phyloP scores from a whole-genome alignment of 2,797 vertebrate species.

The Amblyopsis hoosieri region DNA sequence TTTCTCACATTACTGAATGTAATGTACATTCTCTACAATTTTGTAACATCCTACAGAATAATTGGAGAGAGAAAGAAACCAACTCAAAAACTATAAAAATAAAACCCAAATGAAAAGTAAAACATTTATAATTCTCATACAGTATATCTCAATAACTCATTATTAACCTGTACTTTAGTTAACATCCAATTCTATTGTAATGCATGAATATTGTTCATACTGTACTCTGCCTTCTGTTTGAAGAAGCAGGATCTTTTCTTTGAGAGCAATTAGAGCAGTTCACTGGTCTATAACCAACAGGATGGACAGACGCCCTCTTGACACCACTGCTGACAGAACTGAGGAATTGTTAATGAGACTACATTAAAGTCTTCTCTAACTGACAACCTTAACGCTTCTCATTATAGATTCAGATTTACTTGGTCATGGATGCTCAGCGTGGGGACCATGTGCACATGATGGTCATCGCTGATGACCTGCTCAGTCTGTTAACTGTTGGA shows the following conservation, averaged over 20 bases:
- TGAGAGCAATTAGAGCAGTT: slow-evolving; percentile 7
- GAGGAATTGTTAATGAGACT: slow-evolving; percentile 12
- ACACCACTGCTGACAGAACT: neutral
- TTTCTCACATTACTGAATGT: too few species aligned
- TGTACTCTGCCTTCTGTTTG: neutral
- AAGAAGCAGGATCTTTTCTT: neutral
- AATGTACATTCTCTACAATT: too few species aligned
- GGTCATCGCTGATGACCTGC: slow-evolving; percentile 4
- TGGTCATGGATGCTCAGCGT: neutral
- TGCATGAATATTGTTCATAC: neutral
- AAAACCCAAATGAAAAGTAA: neutral
- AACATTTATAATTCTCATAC: neutral
- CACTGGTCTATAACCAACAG: slow-evolving; percentile 13
- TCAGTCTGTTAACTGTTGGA: neutral
- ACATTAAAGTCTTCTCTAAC: slow-evolving; percentile 1
- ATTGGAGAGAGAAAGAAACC: neutral
- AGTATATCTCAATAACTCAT: neutral
- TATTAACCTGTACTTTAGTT: neutral
- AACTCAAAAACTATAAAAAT: neutral
- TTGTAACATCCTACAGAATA: neutral
- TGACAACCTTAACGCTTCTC: slow-evolving; percentile 15
- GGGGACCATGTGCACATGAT: neutral
- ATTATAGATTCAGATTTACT: slow-evolving; percentile 13
- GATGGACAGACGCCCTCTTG: slow-evolving; percentile 4
- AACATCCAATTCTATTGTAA: neutral